These are phyloP conservation scores for Empidonax traillii DNA, from an alignment of 2,113 vertebrate species.

Conservation along the genomic window DNA sequence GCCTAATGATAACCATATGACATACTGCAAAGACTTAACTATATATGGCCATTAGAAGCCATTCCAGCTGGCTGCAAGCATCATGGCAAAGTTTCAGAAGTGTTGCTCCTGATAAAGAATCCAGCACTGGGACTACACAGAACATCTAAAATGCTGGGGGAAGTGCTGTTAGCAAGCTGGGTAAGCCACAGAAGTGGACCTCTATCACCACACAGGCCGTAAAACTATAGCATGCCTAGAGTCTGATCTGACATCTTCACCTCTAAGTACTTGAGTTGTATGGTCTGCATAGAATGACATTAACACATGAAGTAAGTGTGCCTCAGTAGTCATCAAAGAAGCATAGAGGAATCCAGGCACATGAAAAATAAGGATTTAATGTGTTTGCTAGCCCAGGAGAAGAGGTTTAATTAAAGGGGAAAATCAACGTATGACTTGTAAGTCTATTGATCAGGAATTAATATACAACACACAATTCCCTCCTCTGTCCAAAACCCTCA, in stretches of 20 bases:
- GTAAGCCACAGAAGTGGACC: not conserved
- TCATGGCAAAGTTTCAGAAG: not conserved
- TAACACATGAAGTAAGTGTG: not conserved
- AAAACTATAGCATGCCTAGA: not conserved
- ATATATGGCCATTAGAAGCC: not conserved
- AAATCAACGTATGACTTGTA: not conserved
- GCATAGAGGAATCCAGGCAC: not conserved
- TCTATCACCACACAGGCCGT: not conserved
- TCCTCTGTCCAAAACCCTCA: fast-evolving
- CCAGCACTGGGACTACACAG: not conserved
- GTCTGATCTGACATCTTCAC: not conserved
- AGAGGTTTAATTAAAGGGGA: not conserved
- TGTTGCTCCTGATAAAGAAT: not conserved
- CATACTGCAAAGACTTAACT: not conserved
- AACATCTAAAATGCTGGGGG: not conserved
- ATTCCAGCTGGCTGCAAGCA: not conserved
- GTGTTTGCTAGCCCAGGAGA: not conserved
- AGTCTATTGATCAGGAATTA: not conserved
- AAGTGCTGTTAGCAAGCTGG: not conserved
- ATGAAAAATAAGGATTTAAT: not conserved
- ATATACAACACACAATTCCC: not conserved
- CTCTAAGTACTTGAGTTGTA: not conserved
- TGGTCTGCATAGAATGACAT: not conserved
- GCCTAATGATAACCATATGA: not conserved
- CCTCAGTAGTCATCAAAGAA: not conserved